A percentile compares a stretch with the other conserved stretches of the same genome.
phyloP scores from a whole-genome alignment of 2,888 invertebrate genomes.

The Aphidius colemani region DNA sequence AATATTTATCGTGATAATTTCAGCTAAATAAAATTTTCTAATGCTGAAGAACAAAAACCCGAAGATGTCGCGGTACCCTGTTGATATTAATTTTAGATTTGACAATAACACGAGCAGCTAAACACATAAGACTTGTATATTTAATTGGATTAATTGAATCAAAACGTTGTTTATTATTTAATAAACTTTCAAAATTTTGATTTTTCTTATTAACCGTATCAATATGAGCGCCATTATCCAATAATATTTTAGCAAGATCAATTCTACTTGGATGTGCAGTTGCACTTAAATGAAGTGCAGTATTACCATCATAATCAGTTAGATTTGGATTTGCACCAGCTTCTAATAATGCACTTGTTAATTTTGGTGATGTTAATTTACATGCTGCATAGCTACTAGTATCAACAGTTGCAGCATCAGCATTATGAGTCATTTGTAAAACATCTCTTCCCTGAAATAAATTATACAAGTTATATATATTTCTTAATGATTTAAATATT shows the following conservation, averaged over 20 bases:
- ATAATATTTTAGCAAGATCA: slow-evolving; percentile 67
- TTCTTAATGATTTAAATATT: neutral
- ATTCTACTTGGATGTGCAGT: slow-evolving; percentile 69
- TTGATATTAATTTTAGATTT: slow-evolving; percentile 37
- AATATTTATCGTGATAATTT: neutral
- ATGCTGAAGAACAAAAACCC: slow-evolving; percentile 49
- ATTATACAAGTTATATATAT: neutral
- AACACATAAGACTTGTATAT: slow-evolving; percentile 81
- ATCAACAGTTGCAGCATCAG: slow-evolving; percentile 68
- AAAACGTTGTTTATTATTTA: slow-evolving; percentile 67
- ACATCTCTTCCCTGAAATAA: slow-evolving; percentile 70
- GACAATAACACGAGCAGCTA: slow-evolving; percentile 81
- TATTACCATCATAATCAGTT: slow-evolving; percentile 82
- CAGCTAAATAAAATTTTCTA: slow-evolving; percentile 30
- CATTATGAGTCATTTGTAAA: slow-evolving; percentile 83
- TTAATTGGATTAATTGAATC: slow-evolving; percentile 76
- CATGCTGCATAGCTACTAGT: slow-evolving; percentile 72
- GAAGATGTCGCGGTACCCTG: slow-evolving; percentile 48
- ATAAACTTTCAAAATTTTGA: slow-evolving; percentile 74
- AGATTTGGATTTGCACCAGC: slow-evolving; percentile 84
- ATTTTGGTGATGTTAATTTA: slow-evolving; percentile 71
- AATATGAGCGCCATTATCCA: slow-evolving; percentile 82
- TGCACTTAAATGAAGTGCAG: slow-evolving; percentile 84
- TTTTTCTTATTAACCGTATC: slow-evolving; percentile 80
- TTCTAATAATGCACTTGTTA: slow-evolving; percentile 75